Evolutionary conservation across 2,888 invertebrate genomes (phyloP).

Genomic region (Drosophila demipolita): DNA sequence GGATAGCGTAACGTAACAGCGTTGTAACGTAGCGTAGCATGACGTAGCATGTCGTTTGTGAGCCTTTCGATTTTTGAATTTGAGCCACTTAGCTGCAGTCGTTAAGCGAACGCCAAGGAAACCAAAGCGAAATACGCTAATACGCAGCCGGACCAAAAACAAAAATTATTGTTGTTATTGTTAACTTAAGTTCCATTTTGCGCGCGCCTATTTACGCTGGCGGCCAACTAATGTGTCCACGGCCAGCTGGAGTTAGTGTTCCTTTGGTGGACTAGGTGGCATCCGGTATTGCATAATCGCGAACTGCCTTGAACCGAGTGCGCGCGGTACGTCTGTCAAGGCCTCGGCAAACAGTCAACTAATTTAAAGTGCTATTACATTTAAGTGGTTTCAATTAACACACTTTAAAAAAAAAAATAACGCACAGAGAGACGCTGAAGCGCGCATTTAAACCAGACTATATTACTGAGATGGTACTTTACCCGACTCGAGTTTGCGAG

Average conservation of each 20-base stretch:
- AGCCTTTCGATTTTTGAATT: constrained; percentile 58
- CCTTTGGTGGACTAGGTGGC: constrained; percentile 12
- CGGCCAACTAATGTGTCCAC: constrained; percentile 14
- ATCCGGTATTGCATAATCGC: constrained; percentile 52
- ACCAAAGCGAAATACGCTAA: constrained; percentile 49
- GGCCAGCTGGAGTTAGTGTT: constrained; percentile 8
- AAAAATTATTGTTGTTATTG: constrained; percentile 14
- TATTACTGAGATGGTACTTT: neutral
- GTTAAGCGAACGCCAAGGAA: constrained; percentile 73
- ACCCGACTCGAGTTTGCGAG: constrained; percentile 33
- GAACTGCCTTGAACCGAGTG: constrained; percentile 22
- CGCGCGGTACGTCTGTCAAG: constrained; percentile 23
- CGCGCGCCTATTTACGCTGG: constrained; percentile 2
- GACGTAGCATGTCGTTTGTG: constrained; percentile 34
- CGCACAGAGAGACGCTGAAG: neutral
- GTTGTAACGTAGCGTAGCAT: constrained; percentile 44
- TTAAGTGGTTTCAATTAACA: constrained; percentile 77
- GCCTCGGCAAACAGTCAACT: constrained; percentile 59
- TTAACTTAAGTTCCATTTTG: constrained; percentile 7
- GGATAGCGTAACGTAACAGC: constrained; percentile 64
- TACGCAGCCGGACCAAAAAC: constrained; percentile 15
- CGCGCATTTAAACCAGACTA: neutral
- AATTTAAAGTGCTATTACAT: constrained; percentile 79
- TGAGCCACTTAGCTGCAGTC: constrained; percentile 69
- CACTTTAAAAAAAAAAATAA: constrained; percentile 54